Evolutionary conservation across 1,140 invertebrate genomes (phyloP), one percentile per base, ranked within the genome.

Genomic region (Popillia japonica): DNA sequence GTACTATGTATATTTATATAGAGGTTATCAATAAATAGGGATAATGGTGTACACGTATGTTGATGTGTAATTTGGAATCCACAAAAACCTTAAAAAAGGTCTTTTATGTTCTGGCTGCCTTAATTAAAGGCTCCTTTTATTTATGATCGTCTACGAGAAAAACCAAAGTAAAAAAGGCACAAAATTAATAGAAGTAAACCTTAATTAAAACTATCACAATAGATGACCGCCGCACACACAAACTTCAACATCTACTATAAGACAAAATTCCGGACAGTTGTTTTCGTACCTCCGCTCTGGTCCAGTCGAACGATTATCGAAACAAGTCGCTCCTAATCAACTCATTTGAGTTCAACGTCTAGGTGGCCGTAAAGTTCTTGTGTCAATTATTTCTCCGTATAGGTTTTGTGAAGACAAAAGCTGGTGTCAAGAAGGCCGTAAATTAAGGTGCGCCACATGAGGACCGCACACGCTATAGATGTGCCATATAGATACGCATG

Each of bases 391-490:
- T 68, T 79, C 42, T 61, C 40, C 75, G 44, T 55, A 55, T 55
- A 74, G 34, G 72, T 40, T 74, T 74, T 75, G 48, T 68, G 40
- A 11, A 79, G 78, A 79, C 78, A 79, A 79, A 78, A 79, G 77
- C 78, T 23, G 61, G 44, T 44, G 73, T 64, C 55, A 74, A 76
- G 78, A 48, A 59, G 74, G 9, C 34, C 59, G 78, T 79, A 79
- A 79, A 79, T 79, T 79, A 79, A 79, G 78, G 78, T 72, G 78
- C 55, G 74, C 27, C 75, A 27, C 41, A 55, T 7, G n/a, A 17
- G 68, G 78, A 79, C 78, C 77, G 79, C 76, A 80, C 79, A 80
- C 79, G 79, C 74, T 73, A 72, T 59, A 77, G 44, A 78, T 61
- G 9, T 41, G 34, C 40, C 72, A 41, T 34, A 61, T 41, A 78